A percentile compares a stretch with the other conserved stretches of the same genome.
Evolutionary conservation across 2,113 vertebrate genomes (phyloP).

Genomic region (Daubentonia madagascariensis): DNA sequence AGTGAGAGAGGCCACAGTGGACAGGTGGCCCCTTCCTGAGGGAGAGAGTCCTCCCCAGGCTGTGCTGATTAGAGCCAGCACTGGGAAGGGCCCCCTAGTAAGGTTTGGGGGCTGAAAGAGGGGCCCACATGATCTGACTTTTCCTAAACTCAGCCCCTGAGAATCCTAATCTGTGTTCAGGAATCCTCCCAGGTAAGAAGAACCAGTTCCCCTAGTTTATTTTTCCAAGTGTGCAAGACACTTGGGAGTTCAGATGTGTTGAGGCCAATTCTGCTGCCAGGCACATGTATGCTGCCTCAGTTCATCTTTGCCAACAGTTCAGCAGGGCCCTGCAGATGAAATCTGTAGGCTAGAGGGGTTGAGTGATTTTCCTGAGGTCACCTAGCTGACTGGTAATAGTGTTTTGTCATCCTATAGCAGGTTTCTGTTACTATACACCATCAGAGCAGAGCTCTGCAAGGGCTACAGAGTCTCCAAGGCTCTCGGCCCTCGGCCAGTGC

Average conservation of each 20-base stretch:
- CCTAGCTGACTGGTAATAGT: neutral
- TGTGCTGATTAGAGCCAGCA: neutral
- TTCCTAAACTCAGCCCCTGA: neutral
- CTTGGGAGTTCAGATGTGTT: neutral
- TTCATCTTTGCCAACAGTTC: neutral
- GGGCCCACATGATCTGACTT: neutral
- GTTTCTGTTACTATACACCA: neutral
- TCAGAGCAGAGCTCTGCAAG: neutral
- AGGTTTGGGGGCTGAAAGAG: too few relatives aligned
- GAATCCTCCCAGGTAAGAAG: neutral
- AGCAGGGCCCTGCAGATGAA: neutral
- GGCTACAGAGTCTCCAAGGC: neutral
- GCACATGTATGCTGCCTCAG: neutral
- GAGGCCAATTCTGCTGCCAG: neutral
- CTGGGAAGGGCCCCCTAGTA: neutral
- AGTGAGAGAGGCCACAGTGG: neutral
- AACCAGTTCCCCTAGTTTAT: neutral
- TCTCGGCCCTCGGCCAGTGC: neutral
- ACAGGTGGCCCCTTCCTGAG: neutral
- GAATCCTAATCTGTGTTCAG: neutral
- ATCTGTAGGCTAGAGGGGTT: conserved; percentile 1
- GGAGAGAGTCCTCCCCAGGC: neutral
- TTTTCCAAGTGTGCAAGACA: neutral
- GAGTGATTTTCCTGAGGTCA: neutral
- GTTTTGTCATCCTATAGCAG: neutral